Conservation (phyloP, 2,888 invertebrate species). For the Boloria euphrosyne region DNA sequence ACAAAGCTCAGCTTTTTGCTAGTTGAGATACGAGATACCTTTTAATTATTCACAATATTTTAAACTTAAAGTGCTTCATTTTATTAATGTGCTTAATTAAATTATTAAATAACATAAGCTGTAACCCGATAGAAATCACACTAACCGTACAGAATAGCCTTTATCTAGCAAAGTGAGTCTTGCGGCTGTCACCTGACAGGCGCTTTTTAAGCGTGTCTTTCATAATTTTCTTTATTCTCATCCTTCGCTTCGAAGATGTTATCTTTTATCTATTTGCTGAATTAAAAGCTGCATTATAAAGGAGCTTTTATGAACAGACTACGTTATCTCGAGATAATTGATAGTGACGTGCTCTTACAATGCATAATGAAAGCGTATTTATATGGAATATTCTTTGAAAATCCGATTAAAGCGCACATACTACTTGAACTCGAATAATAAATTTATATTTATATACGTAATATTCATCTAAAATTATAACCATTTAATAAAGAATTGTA, state of each 20-base stretch:
- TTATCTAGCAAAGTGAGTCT: constrained; percentile 44
- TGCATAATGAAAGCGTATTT: constrained; percentile 1
- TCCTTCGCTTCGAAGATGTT: constrained; percentile 52
- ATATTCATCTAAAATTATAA: too few relatives aligned
- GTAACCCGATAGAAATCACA: constrained; percentile 20
- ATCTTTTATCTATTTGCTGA: constrained; percentile 59
- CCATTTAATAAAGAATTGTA: too few relatives aligned
- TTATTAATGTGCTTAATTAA: background rate
- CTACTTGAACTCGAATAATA: too few relatives aligned
- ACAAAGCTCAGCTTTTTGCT: too few relatives aligned
- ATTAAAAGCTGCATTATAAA: constrained; percentile 48
- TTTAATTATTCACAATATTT: too few relatives aligned
- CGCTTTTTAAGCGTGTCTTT: constrained; percentile 57
- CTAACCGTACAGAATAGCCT: constrained; percentile 30
- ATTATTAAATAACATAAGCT: constrained; percentile 1
- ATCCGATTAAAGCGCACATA: too few relatives aligned
- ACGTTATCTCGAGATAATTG: constrained; percentile 37
- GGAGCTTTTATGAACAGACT: constrained; percentile 34
- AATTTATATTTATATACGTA: too few relatives aligned
- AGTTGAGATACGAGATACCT: too few relatives aligned
- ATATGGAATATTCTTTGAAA: background rate
- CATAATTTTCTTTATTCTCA: constrained; percentile 60
- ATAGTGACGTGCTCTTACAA: constrained; percentile 30
- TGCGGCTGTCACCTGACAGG: constrained; percentile 65
- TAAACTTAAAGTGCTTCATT: too few relatives aligned